A percentile compares a stretch with the other conserved stretches of the same genome.
phyloP scores from a whole-genome alignment of 2,113 vertebrate species.

The Neotragus pygmaeus region DNA sequence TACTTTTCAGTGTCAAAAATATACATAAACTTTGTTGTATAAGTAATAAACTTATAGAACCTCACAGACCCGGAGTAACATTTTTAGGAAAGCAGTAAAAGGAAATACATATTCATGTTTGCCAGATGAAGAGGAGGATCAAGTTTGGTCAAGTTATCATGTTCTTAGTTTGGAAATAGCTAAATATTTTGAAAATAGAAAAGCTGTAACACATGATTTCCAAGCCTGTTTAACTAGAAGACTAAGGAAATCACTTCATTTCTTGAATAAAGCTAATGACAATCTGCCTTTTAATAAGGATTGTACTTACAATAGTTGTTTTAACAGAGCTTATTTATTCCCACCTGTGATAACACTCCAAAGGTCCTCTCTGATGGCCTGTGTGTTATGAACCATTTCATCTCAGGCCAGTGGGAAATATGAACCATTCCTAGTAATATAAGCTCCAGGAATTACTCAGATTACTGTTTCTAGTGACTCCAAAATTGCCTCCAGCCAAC shows the following conservation, averaged over 20 bases:
- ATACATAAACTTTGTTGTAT: constrained; percentile 69
- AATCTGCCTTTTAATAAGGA: background rate
- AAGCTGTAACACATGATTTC: constrained; percentile 76
- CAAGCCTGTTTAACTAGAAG: constrained; percentile 72
- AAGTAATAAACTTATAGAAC: constrained; percentile 67
- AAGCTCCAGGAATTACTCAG: background rate
- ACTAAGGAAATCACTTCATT: constrained; percentile 67
- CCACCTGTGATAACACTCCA: background rate
- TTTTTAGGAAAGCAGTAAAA: constrained; percentile 51
- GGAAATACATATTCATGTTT: constrained; percentile 49
- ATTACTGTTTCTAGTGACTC: background rate
- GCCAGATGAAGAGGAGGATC: constrained; percentile 46
- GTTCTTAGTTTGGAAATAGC: constrained; percentile 56
- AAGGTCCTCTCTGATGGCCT: background rate
- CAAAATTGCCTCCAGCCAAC: background rate
- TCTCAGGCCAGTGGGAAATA: background rate
- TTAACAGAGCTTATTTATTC: background rate
- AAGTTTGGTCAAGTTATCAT: constrained; percentile 61
- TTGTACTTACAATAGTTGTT: background rate
- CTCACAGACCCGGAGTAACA: constrained; percentile 71
- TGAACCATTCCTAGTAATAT: background rate
- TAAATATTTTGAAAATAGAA: constrained; percentile 59
- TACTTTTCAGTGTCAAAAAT: constrained; percentile 60
- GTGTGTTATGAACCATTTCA: background rate
- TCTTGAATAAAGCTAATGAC: constrained; percentile 27